Conservation (phyloP, 2,797 vertebrate species). For the Urocyon cinereoargenteus region DNA sequence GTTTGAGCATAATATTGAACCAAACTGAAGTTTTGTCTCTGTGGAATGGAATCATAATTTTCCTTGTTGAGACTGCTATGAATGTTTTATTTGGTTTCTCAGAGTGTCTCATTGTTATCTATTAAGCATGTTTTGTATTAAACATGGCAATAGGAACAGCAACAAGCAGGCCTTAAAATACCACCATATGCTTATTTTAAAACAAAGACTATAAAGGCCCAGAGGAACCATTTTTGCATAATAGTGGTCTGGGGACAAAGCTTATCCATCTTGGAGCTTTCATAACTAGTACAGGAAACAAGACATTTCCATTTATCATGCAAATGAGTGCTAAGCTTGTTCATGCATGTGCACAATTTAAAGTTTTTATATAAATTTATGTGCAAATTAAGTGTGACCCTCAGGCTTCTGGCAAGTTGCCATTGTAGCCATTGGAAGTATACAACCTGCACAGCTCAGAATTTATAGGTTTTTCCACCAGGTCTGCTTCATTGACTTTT, state of each 20-base stretch:
- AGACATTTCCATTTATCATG: conserved; percentile 38
- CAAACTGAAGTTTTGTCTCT: neutral
- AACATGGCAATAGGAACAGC: neutral
- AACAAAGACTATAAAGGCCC: neutral
- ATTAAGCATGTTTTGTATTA: conserved; percentile 8
- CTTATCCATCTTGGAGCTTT: conserved; percentile 30
- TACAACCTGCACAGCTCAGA: neutral
- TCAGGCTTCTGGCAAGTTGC: conserved; percentile 36
- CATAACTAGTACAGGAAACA: conserved; percentile 50
- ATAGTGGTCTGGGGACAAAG: neutral
- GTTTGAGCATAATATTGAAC: neutral
- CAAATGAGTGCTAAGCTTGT: conserved; percentile 12
- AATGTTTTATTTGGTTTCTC: neutral
- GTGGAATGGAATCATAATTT: neutral
- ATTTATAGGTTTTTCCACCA: conserved; percentile 57
- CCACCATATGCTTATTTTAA: neutral
- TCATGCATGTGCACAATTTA: neutral
- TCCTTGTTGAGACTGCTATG: neutral
- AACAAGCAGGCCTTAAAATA: neutral
- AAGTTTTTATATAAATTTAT: conserved; percentile 66
- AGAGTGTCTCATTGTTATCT: neutral
- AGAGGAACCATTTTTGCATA: conserved; percentile 20
- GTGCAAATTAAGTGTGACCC: conserved; percentile 54
- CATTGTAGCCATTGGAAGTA: conserved; percentile 15
- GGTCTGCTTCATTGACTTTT: conserved; percentile 33